phyloP scores from a whole-genome alignment of 1,140 invertebrate genomes.

The Apis cerana region DNA sequence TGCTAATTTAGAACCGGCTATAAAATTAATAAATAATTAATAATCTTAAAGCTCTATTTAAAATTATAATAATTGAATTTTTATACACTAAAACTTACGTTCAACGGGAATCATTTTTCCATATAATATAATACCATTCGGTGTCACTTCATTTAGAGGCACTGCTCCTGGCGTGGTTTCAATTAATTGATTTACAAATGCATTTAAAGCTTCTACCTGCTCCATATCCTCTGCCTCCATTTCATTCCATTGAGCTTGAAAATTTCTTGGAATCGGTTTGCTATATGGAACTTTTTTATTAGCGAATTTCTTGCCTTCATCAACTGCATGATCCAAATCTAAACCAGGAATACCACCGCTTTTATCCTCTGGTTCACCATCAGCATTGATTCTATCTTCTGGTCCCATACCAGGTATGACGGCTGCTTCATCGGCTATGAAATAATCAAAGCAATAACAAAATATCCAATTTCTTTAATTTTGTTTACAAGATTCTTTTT shows the following conservation, averaged over 20 bases:
- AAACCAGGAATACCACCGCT: conserved; percentile 89
- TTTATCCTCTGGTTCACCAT: conserved; percentile 78
- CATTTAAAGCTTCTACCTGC: conserved; percentile 82
- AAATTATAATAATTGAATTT: neutral
- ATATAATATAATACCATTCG: conserved; percentile 89
- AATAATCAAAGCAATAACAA: conserved; percentile 23
- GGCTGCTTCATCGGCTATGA: conserved; percentile 86
- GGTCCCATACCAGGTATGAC: conserved; percentile 97
- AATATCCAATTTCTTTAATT: conserved; percentile 9
- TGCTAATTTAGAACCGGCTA: conserved; percentile 87
- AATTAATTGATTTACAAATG: conserved; percentile 85
- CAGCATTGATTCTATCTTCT: conserved; percentile 91
- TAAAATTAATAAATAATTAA: conserved; percentile 62
- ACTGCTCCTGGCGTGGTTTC: conserved; percentile 88
- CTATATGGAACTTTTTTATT: conserved; percentile 94
- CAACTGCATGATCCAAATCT: conserved; percentile 89
- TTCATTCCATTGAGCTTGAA: conserved; percentile 97
- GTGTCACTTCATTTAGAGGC: conserved; percentile 86
- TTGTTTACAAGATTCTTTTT: conserved; percentile 3
- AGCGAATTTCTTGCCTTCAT: conserved; percentile 85
- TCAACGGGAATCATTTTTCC: conserved; percentile 89
- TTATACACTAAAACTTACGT: conserved; percentile 77
- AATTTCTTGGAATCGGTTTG: conserved; percentile 97
- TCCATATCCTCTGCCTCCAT: conserved; percentile 85
- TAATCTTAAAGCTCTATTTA: neutral